Evolutionary conservation across 2,797 vertebrate species (phyloP).

Genomic region (Tapera naevia): DNA sequence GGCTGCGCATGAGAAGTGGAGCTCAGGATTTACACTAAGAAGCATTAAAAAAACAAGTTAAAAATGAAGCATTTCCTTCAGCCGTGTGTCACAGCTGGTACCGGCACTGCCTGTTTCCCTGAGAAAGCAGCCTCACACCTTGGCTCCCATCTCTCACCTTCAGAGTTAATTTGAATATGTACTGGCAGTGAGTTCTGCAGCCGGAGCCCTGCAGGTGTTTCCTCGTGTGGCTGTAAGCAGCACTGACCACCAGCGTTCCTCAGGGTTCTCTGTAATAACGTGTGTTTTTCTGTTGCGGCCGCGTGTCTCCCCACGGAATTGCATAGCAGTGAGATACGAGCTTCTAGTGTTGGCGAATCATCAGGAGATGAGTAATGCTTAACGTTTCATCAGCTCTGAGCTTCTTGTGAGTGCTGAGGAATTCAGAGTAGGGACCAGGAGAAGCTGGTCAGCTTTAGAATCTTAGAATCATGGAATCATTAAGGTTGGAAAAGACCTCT

Average conservation of each 20-base stretch:
- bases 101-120: fast-evolving
- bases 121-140: neutral
- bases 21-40: neutral
- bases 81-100: fast-evolving
- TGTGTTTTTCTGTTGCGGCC: fast-evolving
- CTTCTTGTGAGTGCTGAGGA: neutral
- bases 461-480: too few relatives aligned
- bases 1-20: fast-evolving
- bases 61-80: neutral
- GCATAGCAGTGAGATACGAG: neutral
- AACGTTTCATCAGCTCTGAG: neutral
- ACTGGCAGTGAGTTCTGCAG: neutral
- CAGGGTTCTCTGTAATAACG: neutral
- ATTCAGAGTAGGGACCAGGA: neutral
- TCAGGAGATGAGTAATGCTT: neutral
- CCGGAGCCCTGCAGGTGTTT: neutral
- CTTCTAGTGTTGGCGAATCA: neutral
- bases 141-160: neutral
- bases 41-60: neutral
- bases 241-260: fast-evolving
- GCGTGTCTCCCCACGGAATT: fast-evolving
- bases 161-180: neutral
- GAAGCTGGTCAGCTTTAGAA: neutral
- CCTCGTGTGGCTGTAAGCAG: neutral
- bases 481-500: too few relatives aligned